Conservation (phyloP, 2,888 invertebrate genomes). For the Morpho helenor region DNA sequence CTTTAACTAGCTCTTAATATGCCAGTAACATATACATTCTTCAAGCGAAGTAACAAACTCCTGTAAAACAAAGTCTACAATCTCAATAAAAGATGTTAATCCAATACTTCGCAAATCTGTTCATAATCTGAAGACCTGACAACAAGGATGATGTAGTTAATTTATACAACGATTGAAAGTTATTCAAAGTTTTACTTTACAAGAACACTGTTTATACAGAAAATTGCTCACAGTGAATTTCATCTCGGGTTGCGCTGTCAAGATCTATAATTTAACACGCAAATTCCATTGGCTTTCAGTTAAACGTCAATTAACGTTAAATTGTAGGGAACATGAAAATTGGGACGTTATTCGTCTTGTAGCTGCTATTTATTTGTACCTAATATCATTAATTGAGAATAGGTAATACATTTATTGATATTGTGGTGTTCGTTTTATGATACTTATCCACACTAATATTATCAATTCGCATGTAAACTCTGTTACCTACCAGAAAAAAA, state of each 20-base stretch:
- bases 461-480: too few species aligned
- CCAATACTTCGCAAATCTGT: background rate
- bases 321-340: conserved; percentile 41
- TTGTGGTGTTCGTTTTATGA: background rate
- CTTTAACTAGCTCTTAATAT: too few species aligned
- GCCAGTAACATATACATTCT: too few species aligned
- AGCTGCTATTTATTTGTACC: conserved; percentile 23
- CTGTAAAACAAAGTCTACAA: too few species aligned
- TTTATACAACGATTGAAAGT: background rate
- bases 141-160: background rate
- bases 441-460: background rate
- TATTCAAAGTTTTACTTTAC: conserved; percentile 7
- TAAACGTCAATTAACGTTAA: conserved; percentile 65
- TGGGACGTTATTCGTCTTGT: conserved; percentile 33
- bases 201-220: background rate
- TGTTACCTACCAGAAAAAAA: too few species aligned
- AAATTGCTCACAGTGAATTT: background rate
- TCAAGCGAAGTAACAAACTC: too few species aligned
- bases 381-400: conserved; percentile 13
- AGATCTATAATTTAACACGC: conserved; percentile 67
- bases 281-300: conserved; percentile 62
- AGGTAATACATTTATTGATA: background rate
- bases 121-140: background rate
- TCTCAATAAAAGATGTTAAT: too few species aligned
- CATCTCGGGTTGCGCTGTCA: conserved; percentile 40